Conservation (phyloP, 1,140 invertebrate genomes). For the Drosophila santomea region DNA sequence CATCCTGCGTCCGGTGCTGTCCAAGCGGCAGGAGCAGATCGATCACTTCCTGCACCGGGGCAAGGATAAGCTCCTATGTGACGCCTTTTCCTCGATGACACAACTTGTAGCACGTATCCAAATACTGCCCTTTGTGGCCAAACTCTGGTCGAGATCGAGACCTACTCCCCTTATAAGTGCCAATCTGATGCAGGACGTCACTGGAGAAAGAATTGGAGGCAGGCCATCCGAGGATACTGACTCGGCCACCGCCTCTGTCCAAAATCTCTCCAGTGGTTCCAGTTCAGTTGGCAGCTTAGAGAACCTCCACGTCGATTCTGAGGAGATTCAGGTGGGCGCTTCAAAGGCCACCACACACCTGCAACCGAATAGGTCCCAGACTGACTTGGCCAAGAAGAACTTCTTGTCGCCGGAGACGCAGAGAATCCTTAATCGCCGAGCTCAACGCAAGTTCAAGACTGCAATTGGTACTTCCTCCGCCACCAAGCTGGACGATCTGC, state of each 20-base stretch:
- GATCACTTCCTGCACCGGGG: conserved; percentile 47
- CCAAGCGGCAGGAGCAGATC: conserved; percentile 33
- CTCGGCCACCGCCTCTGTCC: neutral
- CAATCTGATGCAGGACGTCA: neutral
- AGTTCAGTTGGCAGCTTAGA: neutral
- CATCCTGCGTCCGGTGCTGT: conserved; percentile 46
- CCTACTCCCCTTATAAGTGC: too few species aligned
- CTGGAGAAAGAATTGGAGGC: neutral
- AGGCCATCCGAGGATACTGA: neutral
- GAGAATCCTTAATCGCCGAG: neutral
- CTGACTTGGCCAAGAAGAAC: conserved; percentile 26
- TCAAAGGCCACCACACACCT: neutral
- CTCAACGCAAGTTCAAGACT: too few species aligned
- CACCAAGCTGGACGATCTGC: neutral
- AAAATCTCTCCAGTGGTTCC: conserved; percentile 1
- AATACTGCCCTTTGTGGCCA: conserved; percentile 12
- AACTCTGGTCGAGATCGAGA: conserved; percentile 16
- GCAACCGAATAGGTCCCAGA: conserved; percentile 1
- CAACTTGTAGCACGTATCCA: neutral
- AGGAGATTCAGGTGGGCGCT: neutral
- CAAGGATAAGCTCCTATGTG: conserved; percentile 35
- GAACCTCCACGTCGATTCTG: neutral
- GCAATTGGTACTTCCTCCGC: neutral
- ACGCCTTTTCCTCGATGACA: neutral
- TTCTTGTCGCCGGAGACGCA: neutral